phyloP scores from a whole-genome alignment of 2,888 invertebrate species.

The Acheta domesticus region DNA sequence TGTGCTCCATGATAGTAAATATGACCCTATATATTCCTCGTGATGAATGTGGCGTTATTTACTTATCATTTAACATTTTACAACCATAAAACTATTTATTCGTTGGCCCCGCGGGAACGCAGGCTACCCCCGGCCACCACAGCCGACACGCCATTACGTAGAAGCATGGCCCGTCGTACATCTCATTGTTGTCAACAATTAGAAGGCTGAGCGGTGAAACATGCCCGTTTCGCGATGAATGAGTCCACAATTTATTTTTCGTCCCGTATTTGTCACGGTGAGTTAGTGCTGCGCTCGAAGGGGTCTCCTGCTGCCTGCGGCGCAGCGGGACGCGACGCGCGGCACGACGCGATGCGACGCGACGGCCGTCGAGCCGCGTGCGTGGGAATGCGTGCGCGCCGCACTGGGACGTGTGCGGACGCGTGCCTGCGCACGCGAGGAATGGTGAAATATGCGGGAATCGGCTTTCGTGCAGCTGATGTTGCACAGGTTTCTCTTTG shows the following conservation, averaged over 20 bases:
- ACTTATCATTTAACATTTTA: conserved; percentile 18
- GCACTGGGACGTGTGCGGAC: too few species aligned
- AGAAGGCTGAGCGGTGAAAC: conserved; percentile 18
- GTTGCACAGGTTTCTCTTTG: too few species aligned
- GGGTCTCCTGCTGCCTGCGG: neutral
- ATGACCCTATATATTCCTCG: conserved; percentile 18
- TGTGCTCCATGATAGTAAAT: neutral
- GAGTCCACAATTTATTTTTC: conserved; percentile 18
- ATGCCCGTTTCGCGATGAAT: neutral
- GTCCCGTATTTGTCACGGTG: neutral
- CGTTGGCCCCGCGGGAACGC: neutral
- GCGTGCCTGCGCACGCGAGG: too few species aligned
- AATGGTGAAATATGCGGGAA: too few species aligned
- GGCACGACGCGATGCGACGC: too few species aligned
- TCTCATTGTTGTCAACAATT: conserved; percentile 18
- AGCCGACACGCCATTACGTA: neutral
- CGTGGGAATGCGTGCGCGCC: neutral
- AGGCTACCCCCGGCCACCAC: neutral
- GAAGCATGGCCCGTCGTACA: conserved; percentile 18
- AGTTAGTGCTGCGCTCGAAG: neutral
- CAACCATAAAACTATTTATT: conserved; percentile 18
- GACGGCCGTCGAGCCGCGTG: neutral
- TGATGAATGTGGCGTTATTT: conserved; percentile 18
- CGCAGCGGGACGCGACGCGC: too few species aligned
- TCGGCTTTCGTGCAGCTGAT: too few species aligned